These are phyloP conservation scores for Ametastegia equiseti DNA, from an alignment of 2,888 invertebrate species.

Conservation along the genomic window DNA sequence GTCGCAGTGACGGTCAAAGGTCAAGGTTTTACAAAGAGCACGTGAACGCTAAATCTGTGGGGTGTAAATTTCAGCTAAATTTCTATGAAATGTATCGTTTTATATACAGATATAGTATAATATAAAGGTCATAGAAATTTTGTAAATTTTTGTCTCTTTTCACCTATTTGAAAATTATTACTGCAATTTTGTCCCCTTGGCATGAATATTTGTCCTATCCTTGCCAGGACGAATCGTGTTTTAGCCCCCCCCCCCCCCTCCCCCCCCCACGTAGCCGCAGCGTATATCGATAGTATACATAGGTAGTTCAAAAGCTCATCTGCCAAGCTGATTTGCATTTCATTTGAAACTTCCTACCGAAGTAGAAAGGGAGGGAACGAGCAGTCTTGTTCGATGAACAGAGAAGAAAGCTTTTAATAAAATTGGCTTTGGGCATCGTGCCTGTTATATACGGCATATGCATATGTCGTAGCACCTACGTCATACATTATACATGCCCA, in stretches of 20 bases:
- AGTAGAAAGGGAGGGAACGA: not conserved
- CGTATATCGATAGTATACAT: not conserved
- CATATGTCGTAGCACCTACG: not conserved
- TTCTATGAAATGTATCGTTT: not conserved
- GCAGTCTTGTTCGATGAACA: not conserved
- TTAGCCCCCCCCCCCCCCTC: too few species aligned
- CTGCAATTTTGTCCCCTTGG: not conserved
- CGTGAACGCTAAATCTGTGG: conserved; percentile 25
- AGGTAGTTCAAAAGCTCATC: conserved; percentile 22
- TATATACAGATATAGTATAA: not conserved
- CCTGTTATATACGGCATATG: not conserved
- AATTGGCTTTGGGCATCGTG: not conserved
- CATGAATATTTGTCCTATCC: not conserved
- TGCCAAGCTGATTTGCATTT: conserved; percentile 44
- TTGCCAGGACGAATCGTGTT: not conserved
- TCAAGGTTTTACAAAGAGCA: not conserved
- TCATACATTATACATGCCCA: not conserved
- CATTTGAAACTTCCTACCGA: conserved; percentile 32
- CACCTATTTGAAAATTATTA: not conserved
- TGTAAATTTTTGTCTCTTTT: too few species aligned
- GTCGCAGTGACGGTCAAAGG: not conserved
- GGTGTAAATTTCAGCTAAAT: not conserved
- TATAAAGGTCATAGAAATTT: too few species aligned
- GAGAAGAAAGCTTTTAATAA: conserved; percentile 12
- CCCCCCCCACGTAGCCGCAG: not conserved